Percentiles rank a stretch among this genome's conserved stretches.
These are phyloP conservation scores for Drosophila persimilis DNA, from an alignment of 1,140 invertebrate genomes.

Conservation along the genomic window DNA sequence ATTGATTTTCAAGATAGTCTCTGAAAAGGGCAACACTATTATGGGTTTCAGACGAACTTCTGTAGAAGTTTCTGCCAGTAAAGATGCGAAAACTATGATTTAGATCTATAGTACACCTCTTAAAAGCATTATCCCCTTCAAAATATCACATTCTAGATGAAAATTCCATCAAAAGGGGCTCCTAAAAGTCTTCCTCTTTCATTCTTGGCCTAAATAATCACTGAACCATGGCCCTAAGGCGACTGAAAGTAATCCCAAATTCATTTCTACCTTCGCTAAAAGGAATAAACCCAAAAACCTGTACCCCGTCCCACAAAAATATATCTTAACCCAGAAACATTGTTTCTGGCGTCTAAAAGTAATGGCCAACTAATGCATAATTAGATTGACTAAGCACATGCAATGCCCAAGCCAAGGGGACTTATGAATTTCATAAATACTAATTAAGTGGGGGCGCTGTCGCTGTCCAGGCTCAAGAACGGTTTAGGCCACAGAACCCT, in stretches of 20 bases:
- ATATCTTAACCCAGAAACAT: constrained; percentile 55
- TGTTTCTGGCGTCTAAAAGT: constrained; percentile 36
- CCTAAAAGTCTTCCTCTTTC: too few species aligned
- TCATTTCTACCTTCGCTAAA: background rate
- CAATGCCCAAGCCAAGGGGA: constrained; percentile 32
- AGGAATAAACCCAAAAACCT: background rate
- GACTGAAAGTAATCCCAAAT: too few species aligned
- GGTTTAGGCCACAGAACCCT: background rate
- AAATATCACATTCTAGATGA: too few species aligned
- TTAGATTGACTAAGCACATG: constrained; percentile 71
- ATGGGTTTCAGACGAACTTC: too few species aligned
- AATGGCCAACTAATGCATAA: constrained; percentile 71
- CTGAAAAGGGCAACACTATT: background rate
- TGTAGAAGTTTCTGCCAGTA: too few species aligned
- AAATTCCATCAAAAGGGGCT: too few species aligned
- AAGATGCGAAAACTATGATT: too few species aligned
- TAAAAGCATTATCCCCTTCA: too few species aligned
- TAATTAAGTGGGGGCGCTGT: constrained; percentile 65
- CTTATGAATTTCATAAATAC: constrained; percentile 77
- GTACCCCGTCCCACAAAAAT: background rate
- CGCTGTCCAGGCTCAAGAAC: background rate
- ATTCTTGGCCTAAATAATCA: too few species aligned
- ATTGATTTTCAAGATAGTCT: constrained; percentile 26
- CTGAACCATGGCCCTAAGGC: too few species aligned
- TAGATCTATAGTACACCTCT: too few species aligned